These are phyloP conservation scores for Tetragonisca angustula DNA, from an alignment of 2,888 invertebrate genomes.

Conservation along the genomic window DNA sequence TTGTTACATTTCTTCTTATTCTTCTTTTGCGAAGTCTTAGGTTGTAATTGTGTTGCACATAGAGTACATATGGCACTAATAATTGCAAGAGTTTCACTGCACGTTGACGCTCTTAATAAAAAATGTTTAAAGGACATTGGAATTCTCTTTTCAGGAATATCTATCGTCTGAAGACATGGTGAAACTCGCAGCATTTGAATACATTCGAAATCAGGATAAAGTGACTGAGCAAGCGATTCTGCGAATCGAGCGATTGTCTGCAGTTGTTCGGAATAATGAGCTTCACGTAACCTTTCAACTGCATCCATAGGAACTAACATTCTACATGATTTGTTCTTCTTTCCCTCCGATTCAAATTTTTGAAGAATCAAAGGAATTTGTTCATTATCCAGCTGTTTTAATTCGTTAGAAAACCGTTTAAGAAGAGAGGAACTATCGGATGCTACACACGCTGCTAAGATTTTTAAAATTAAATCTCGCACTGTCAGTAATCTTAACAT, in stretches of 20 bases:
- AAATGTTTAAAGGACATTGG: conserved; percentile 79
- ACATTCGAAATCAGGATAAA: conserved; percentile 76
- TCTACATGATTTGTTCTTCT: conserved; percentile 74
- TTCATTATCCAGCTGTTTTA: conserved; percentile 74
- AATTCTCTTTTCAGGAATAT: conserved; percentile 73
- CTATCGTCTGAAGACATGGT: conserved; percentile 72
- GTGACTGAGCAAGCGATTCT: conserved; percentile 74
- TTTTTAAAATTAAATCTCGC: conserved; percentile 78
- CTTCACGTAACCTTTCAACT: conserved; percentile 80
- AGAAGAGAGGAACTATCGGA: conserved; percentile 73
- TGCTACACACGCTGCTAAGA: conserved; percentile 77
- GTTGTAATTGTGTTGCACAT: conserved; percentile 72
- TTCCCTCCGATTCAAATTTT: conserved; percentile 73
- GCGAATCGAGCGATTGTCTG: conserved; percentile 76
- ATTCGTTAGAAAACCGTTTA: conserved; percentile 71
- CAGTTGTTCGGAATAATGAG: conserved; percentile 80
- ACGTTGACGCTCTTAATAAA: conserved; percentile 81
- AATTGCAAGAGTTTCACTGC: conserved; percentile 81
- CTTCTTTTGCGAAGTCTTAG: conserved; percentile 75
- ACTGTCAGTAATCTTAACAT: conserved; percentile 78
- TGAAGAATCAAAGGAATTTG: conserved; percentile 73
- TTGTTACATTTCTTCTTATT: conserved; percentile 79
- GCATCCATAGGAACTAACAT: conserved; percentile 81
- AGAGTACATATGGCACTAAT: conserved; percentile 79
- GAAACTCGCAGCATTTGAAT: conserved; percentile 73